Evolutionary conservation across 2,888 invertebrate species (phyloP), one percentile per base, ranked within the genome.

Genomic region (Macrophya annulata): DNA sequence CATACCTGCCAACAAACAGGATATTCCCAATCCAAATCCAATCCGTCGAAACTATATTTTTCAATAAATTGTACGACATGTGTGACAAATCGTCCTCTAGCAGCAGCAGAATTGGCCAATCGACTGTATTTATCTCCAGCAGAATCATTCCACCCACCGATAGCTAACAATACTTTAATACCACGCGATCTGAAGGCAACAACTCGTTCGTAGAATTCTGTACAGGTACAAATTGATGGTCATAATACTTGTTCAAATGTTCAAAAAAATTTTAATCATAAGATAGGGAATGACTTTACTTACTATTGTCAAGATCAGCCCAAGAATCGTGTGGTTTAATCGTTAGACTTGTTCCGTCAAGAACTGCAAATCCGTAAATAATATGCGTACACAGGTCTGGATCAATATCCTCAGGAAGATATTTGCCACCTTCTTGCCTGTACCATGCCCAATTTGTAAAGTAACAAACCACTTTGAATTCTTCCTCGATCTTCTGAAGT

Each of bases 381-480:
- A 99, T 96, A 91, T 99, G 99, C 0, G 98, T 98, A 90, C 99
- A 99, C 9, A 98, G 95, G 74, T 97, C 96, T 0, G 97, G 95
- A 91, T 98, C 97, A 76, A 98, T 97, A 90, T 98, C 96, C 86
- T 96, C 96, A 0, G 98, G 98, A 21, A 97, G 93, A 91, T 95
- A 98, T 93, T 97, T 97, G 31, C 97, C 98, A 85, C 96, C 95
- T 0, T 96, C 96, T 90, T 97, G 97, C 88, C 98, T 96, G 93
- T 98, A 98, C 98, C 98, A 98, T 43, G 98, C 98, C 98, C 98
- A 98, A 91, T 98, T 98, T 0, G 98, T 98, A 92, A 98, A 98
- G 91, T 98, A 98, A 90, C 98, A 98, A 5, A 98, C 96, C 0
- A 98, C 96, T 94, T 98, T 98, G 90, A 95, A 98, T 43, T 94